Evolutionary conservation across 2,888 invertebrate species (phyloP), one percentile per base, ranked within the genome.

Genomic region (Latrodectus elegans): DNA sequence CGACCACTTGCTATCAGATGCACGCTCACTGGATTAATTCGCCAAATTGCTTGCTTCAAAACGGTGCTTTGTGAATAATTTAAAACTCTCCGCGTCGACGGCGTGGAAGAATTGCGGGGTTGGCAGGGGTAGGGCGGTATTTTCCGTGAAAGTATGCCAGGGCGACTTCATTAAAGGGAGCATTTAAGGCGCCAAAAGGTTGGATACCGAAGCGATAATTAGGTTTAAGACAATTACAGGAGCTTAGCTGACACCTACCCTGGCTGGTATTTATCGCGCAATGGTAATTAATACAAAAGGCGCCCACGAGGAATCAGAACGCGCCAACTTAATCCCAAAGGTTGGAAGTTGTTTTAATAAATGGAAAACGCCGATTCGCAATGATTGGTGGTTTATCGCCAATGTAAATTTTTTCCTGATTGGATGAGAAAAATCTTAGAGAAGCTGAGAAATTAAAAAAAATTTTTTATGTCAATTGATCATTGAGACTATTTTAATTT

Each of bases 181-280:
- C 86, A 87, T 87, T 87, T 87, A 87, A 87, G 86, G 86, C 81
- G 81, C 81, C 86, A 87, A 87, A 87, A 87, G 86, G 86, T 81
- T 87, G 86, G 81, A 87, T 87, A 72, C 71, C 76, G 53, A 22
- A 67, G 86, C 77, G 86, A 87, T 87, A 87, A 87, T 87, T 87
- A 87, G 86, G 86, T 87, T 87, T 87, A 87, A 87, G 86, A 87
- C 86, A 87, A 87, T 87, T 87, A 87, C 81, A 72, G 81, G 81
- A 81, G 86, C 86, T 53, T 72, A 65, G 49, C 77, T 81, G 81
- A 77, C 80, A 80, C 79, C 80, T 67, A 70, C 86, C 71, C 53
- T 72, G 71, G 81, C 76, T 26, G 65, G 86, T 87, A 86, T 87
- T 87, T 87, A 87, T 87, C 86, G 86, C 81, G n/a, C 51, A 76